Percentiles rank a stretch among this genome's conserved stretches.
Conservation (phyloP, 2,113 vertebrate species). For the Sinocyclocheilus anshuiensis region DNA sequence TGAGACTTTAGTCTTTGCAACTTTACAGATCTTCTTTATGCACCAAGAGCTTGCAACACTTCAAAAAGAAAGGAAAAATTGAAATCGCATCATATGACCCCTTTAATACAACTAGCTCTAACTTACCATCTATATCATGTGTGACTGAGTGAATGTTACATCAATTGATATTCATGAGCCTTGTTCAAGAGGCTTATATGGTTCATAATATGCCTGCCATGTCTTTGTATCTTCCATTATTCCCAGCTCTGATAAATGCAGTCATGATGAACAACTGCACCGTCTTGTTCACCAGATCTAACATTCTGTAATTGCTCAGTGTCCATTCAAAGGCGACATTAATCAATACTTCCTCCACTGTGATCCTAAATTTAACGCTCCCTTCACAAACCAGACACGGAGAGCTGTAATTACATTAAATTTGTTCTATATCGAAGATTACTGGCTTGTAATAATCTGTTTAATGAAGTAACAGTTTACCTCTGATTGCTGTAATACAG, state of each 20-base stretch:
- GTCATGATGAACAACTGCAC: not conserved
- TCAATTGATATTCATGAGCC: not conserved
- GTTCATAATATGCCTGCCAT: not conserved
- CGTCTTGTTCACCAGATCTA: not conserved
- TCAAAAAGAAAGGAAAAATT: too few relatives aligned
- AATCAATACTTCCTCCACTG: slow-evolving; percentile 11
- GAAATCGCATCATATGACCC: too few relatives aligned
- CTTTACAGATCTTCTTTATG: too few relatives aligned
- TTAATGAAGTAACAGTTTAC: slow-evolving; percentile 21
- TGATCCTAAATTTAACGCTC: slow-evolving; percentile 1
- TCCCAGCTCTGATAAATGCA: slow-evolving; percentile 13
- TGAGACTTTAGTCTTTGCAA: too few relatives aligned
- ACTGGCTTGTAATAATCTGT: not conserved
- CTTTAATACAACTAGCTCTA: not conserved
- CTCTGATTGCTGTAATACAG: slow-evolving; percentile 12
- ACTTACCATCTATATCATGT: not conserved
- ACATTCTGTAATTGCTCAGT: not conserved
- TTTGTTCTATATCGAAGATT: not conserved
- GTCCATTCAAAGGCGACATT: slow-evolving; percentile 23
- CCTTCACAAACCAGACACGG: not conserved
- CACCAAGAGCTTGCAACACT: too few relatives aligned
- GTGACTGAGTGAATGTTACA: not conserved
- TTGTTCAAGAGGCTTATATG: not conserved
- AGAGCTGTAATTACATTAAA: slow-evolving; percentile 11
- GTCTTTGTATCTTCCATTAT: not conserved